phyloP scores from a whole-genome alignment of 2,113 vertebrate species.

The Dolichallabes microphthalmus region DNA sequence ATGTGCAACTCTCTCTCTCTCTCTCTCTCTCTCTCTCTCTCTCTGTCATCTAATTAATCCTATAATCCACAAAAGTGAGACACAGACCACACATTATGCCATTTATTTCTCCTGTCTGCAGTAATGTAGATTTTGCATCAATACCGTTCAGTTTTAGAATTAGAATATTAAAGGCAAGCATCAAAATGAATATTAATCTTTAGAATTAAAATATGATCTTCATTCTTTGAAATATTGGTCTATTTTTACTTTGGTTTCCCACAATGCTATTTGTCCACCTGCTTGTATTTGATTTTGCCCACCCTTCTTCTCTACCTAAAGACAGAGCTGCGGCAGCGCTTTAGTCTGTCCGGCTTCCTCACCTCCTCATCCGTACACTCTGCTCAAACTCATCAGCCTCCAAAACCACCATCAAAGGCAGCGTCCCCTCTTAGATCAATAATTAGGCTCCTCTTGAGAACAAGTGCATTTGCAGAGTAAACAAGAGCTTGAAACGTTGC shows the following conservation, averaged over 20 bases:
- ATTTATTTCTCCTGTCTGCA: too few species aligned
- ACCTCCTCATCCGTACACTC: background rate
- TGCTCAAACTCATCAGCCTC: background rate
- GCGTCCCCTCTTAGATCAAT: background rate
- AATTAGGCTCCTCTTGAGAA: background rate
- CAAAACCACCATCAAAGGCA: background rate
- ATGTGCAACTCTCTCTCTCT: background rate
- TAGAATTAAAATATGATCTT: background rate
- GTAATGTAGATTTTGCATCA: background rate
- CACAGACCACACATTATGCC: background rate
- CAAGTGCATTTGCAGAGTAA: background rate
- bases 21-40: background rate
- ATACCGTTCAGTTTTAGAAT: too few species aligned
- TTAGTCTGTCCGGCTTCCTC: background rate
- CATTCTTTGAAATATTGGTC: background rate
- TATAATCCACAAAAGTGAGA: background rate
- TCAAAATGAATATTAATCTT: background rate
- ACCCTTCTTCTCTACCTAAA: background rate
- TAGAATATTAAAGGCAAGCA: background rate
- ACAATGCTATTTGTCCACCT: background rate
- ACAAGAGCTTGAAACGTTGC: background rate
- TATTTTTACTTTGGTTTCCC: background rate
- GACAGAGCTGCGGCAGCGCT: background rate
- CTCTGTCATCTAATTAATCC: background rate
- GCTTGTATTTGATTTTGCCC: background rate